Base-by-base conservation (phyloP, 2,888 invertebrate genomes). In the Apeira syringaria region DNA sequence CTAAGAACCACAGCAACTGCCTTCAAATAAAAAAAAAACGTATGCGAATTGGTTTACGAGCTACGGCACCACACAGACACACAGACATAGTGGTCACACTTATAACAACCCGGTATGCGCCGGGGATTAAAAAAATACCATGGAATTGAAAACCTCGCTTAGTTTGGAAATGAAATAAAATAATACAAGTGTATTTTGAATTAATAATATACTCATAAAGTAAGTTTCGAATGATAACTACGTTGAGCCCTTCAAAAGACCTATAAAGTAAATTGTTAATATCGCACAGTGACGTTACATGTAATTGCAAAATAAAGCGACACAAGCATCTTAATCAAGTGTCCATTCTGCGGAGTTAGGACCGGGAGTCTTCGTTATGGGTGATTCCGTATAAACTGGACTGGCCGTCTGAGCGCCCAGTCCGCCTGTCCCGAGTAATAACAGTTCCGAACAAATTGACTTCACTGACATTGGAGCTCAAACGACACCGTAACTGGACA, bases 321-420 rank as follows among this genome's bases (percentile, higher is more conserved):
- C 79, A 81, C 79, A 73, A 87, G 81, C 82, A 80, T 83, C 87
- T 84, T 87, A 85, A 87, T 88, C 84, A 86, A 85, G 83, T 78
- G 80, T 80, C 81, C 80, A 86, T 85, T 86, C 73, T 63, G 56
- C 59, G 74, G 82, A 80, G 77, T 80, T 79, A 81, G 73, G 73
- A 72, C 64, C 66, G 65, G 63, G 71, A 74, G 74, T 76, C 74
- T 80, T 80, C 79, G 78, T 81, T 78, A 85, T 80, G 80, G 80
- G 60, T 72, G 74, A 80, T 81, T 76, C 69, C 65, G 72, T 79
- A 79, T 73, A 73, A 82, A 80, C 78, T 76, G 76, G 67, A 76
- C 77, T 68, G 74, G 68, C 70, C 48, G 42, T 77, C 77, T 68
- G 74, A 68, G 71, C 48, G 39, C 20, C 20, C 20, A 26, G 31